These are phyloP conservation scores for Gambusia holbrooki DNA, from an alignment of 2,113 vertebrate species.

Conservation along the genomic window DNA sequence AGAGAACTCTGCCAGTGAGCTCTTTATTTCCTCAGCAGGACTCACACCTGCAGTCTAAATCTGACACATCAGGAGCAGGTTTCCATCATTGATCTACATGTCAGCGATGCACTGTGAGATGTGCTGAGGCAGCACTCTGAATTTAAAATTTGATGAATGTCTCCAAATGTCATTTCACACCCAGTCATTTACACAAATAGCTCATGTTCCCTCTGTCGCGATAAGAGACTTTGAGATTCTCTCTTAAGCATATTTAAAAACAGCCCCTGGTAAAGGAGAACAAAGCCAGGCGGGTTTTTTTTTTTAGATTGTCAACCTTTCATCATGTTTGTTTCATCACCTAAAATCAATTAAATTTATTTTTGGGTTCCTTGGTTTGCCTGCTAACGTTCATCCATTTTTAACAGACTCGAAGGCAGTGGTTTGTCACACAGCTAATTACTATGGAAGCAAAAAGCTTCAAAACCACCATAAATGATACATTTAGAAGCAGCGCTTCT, in stretches of 20 bases:
- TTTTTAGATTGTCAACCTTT: not conserved
- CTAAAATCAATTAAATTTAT: constrained; percentile 1
- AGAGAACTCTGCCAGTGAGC: constrained; percentile 27
- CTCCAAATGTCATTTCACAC: not conserved
- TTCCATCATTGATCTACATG: constrained; percentile 51
- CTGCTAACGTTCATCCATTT: not conserved
- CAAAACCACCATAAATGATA: not conserved
- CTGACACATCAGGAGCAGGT: constrained; percentile 70
- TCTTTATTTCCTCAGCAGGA: constrained; percentile 47
- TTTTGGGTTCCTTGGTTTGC: constrained; percentile 11
- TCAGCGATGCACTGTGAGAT: constrained; percentile 23
- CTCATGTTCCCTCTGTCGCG: not conserved
- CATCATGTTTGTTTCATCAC: not conserved
- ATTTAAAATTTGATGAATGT: constrained; percentile 3
- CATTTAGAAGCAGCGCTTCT: not conserved
- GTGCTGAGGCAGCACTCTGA: constrained; percentile 26
- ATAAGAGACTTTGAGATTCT: not conserved
- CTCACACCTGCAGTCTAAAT: constrained; percentile 60
- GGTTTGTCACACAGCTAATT: not conserved
- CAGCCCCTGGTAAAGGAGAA: not conserved
- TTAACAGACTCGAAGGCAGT: not conserved
- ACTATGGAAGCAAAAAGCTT: not conserved
- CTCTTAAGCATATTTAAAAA: not conserved
- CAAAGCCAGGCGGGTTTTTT: not conserved
- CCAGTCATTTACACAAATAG: not conserved